A percentile compares a stretch with the other conserved stretches of the same genome.
These are phyloP conservation scores for Nannobrachium achirus DNA, from an alignment of 2,113 vertebrate species.

Conservation along the genomic window DNA sequence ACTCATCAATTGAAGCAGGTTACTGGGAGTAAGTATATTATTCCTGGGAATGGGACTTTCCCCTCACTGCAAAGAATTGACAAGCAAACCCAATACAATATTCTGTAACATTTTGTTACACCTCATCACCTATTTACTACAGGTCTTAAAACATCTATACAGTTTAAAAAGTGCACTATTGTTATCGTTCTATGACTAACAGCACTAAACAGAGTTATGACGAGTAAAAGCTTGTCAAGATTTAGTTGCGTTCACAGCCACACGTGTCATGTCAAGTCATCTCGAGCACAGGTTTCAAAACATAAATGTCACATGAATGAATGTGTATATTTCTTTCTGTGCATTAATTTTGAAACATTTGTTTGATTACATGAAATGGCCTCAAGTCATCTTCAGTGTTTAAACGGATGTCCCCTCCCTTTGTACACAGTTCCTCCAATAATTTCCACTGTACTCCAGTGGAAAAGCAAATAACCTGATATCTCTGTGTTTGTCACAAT, in stretches of 20 bases:
- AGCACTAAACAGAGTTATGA: not conserved
- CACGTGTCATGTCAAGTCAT: not conserved
- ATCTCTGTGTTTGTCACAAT: constrained; percentile 4
- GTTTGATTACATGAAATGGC: not conserved
- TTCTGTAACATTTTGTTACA: not conserved
- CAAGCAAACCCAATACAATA: not conserved
- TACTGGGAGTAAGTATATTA: no score
- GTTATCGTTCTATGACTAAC: not conserved
- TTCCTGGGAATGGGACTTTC: not conserved
- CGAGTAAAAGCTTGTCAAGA: not conserved
- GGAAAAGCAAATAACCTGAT: not conserved
- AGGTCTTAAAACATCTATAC: not conserved
- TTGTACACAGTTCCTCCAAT: not conserved
- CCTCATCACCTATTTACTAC: not conserved
- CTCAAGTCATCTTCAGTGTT: not conserved
- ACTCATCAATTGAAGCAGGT: not conserved
- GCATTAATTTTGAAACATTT: not conserved
- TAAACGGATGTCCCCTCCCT: no score
- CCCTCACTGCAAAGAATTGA: not conserved
- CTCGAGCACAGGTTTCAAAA: not conserved
- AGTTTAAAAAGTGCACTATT: not conserved
- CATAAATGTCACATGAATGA: not conserved
- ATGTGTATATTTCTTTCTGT: not conserved
- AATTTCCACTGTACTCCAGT: not conserved
- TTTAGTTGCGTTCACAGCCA: not conserved